Conservation (phyloP, 2,797 vertebrate species). For the Pampus argenteus region DNA sequence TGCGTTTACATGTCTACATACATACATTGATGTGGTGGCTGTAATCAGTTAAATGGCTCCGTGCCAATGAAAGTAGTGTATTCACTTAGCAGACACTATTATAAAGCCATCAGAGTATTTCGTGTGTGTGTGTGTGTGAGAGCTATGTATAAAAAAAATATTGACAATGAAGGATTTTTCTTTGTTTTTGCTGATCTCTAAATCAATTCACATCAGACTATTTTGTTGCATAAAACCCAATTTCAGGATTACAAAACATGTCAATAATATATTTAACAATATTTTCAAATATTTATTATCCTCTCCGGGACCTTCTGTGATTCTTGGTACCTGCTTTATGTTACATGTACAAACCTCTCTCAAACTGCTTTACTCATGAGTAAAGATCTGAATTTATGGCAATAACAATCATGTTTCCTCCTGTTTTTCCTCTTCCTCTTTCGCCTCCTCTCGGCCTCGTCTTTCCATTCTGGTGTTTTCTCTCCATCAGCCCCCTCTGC, state of each 20-base stretch:
- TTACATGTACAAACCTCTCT: background rate
- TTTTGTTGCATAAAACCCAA: background rate
- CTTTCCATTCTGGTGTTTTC: conserved; percentile 48
- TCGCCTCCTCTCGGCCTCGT: conserved; percentile 12
- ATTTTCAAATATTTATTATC: background rate
- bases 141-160: conserved; percentile 3
- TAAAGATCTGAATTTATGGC: conserved; percentile 20
- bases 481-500: conserved; percentile 31
- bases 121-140: conserved; percentile 14
- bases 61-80: conserved; percentile 45
- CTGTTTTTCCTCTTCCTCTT: conserved; percentile 27
- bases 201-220: conserved; percentile 12
- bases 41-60: conserved; percentile 71
- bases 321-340: background rate
- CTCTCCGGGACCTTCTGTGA: background rate
- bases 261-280: background rate
- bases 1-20: conserved; percentile 12
- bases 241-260: background rate
- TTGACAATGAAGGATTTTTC: conserved; percentile 3
- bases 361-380: background rate
- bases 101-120: conserved; percentile 61
- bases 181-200: conserved; percentile 2
- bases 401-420: conserved; percentile 33
- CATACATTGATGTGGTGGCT: conserved; percentile 71
- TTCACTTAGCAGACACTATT: conserved; percentile 58